phyloP scores from a whole-genome alignment of 2,797 vertebrate genomes.

The Artibeus lituratus region DNA sequence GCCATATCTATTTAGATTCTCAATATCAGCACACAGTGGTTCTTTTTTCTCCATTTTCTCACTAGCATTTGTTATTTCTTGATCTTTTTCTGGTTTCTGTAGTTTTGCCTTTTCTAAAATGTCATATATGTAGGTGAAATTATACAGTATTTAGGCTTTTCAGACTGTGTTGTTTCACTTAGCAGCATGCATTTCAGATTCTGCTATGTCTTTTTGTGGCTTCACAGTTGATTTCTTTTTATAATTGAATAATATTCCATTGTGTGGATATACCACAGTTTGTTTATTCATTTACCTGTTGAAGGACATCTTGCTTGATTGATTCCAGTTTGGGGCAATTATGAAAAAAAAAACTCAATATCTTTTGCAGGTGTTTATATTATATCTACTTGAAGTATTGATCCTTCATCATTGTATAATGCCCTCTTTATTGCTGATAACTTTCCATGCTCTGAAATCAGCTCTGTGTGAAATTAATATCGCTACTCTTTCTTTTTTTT shows the following conservation, averaged over 20 bases:
- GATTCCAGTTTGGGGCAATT: not conserved
- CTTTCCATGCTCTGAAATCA: not conserved
- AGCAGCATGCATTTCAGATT: not conserved
- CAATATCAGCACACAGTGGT: not conserved
- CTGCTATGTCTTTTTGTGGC: not conserved
- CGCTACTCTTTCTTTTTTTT: not conserved
- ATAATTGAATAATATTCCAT: not conserved
- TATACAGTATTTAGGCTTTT: not conserved
- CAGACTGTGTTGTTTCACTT: not conserved
- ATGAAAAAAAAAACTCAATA: not conserved
- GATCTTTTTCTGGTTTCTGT: not conserved
- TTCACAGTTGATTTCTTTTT: not conserved
- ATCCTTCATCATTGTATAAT: not conserved
- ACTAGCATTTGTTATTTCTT: not conserved
- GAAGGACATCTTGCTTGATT: not conserved
- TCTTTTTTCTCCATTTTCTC: not conserved
- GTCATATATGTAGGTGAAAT: not conserved
- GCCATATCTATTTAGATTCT: not conserved
- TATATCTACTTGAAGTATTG: not conserved
- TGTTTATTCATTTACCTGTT: constrained; percentile 5
- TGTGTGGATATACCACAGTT: not conserved
- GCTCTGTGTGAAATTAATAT: not conserved
- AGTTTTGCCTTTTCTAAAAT: constrained; percentile 18
- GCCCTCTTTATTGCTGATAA: not conserved
- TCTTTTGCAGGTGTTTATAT: not conserved